phyloP scores from a whole-genome alignment of 1,140 invertebrate species.

The Dolichoris vasculosae region DNA sequence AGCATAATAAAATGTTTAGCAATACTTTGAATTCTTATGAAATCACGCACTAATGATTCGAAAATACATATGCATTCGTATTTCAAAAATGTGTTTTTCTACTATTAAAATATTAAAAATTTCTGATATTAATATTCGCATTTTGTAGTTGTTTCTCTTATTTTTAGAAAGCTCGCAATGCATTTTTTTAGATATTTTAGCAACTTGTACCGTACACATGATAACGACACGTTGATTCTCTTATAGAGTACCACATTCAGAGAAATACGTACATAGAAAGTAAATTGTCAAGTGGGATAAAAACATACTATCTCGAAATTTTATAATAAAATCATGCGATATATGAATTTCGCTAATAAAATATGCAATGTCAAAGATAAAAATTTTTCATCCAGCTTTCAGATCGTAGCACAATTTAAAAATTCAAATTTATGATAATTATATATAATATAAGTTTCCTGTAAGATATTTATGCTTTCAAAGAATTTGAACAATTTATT shows the following conservation, averaged over 20 bases:
- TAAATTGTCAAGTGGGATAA: not conserved
- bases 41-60: no score
- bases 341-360: not conserved
- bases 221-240: not conserved
- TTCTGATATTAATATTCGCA: not conserved
- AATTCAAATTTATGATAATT: not conserved
- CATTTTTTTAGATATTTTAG: not conserved
- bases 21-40: no score
- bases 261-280: not conserved
- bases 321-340: not conserved
- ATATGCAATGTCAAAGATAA: not conserved
- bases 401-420: not conserved
- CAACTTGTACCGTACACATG: not conserved
- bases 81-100: not conserved
- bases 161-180: not conserved
- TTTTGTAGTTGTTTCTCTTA: not conserved
- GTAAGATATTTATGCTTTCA: no score
- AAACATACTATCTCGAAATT: not conserved
- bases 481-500: not conserved
- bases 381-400: not conserved
- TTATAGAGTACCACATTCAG: not conserved
- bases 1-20: no score
- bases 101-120: not conserved
- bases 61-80: no score
- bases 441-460: not conserved